A percentile compares a stretch with the other conserved stretches of the same genome.
Evolutionary conservation across 2,113 vertebrate species (phyloP).

Genomic region (Rhabdornis inornatus): DNA sequence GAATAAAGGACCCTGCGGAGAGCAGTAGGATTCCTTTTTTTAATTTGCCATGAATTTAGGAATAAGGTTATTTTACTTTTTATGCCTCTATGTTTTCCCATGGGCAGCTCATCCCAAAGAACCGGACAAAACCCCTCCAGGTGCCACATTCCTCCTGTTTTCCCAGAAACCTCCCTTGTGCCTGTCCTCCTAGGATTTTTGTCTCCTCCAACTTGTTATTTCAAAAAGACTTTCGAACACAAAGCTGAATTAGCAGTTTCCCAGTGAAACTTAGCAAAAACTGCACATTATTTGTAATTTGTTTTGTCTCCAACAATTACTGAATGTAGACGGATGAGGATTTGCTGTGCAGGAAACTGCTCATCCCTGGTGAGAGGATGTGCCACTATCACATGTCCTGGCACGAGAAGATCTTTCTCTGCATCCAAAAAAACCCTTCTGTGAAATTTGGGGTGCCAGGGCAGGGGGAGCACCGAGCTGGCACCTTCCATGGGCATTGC

Average conservation of each 20-base stretch:
- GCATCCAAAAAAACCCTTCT: not conserved
- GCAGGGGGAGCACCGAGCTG: rapidly evolving
- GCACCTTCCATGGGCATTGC: not conserved
- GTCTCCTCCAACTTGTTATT: not conserved
- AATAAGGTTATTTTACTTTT: slow-evolving; percentile 23
- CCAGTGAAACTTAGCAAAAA: not conserved
- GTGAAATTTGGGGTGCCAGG: not conserved
- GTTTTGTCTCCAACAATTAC: not conserved
- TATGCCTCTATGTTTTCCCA: not conserved
- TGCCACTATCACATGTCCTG: not conserved
- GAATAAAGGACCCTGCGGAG: slow-evolving; percentile 39
- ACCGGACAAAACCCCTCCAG: slow-evolving; percentile 35
- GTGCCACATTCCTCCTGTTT: slow-evolving; percentile 6
- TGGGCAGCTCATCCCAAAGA: slow-evolving; percentile 27
- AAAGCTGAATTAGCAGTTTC: not conserved
- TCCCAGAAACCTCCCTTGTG: slow-evolving; percentile 23
- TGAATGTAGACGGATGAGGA: rapidly evolving
- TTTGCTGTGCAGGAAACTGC: not conserved
- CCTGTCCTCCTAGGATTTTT: not conserved
- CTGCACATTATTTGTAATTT: not conserved
- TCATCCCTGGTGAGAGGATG: not conserved
- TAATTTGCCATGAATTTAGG: slow-evolving; percentile 38
- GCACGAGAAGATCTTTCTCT: not conserved
- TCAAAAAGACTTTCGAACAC: not conserved
- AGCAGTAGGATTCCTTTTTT: slow-evolving; percentile 38